A percentile compares a stretch with the other conserved stretches of the same genome.
These are phyloP conservation scores for Sylvietta virens DNA, from an alignment of 2,113 vertebrate genomes.

Conservation along the genomic window DNA sequence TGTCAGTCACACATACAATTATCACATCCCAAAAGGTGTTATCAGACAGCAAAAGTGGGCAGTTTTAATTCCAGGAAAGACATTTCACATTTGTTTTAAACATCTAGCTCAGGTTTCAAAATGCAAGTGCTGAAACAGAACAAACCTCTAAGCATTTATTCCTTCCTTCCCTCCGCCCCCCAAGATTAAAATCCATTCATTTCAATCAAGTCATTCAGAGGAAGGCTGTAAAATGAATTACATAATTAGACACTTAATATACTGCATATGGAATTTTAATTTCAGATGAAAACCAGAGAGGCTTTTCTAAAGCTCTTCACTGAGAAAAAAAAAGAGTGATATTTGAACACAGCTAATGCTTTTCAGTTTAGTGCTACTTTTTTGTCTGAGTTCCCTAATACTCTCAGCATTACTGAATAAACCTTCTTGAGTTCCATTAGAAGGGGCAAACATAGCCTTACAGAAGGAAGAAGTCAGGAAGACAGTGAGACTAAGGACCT, in stretches of 20 bases:
- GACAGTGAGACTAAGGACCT: not conserved
- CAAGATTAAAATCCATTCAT: conserved; percentile 44
- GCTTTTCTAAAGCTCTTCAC: conserved; percentile 16
- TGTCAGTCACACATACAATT: not conserved
- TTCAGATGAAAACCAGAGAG: conserved; percentile 50
- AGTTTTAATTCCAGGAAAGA: not conserved
- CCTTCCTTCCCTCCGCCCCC: not conserved
- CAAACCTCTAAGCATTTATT: not conserved
- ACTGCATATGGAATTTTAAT: conserved; percentile 63
- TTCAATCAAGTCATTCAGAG: conserved; percentile 63
- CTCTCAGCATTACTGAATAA: not conserved
- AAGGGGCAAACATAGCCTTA: not conserved
- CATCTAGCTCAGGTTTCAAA: not conserved
- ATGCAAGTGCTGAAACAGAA: not conserved
- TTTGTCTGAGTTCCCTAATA: not conserved
- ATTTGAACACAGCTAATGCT: not conserved
- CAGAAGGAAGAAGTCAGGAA: not conserved
- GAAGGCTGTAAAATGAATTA: conserved; percentile 58
- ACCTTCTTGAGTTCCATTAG: not conserved
- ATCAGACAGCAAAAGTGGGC: not conserved
- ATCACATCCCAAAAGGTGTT: not conserved
- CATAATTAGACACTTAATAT: conserved; percentile 69
- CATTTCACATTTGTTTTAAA: not conserved
- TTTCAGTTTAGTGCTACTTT: not conserved
- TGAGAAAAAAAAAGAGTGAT: not conserved